Percentiles rank a stretch among this genome's conserved stretches.
These are phyloP conservation scores for Pleuronectes platessa DNA, from an alignment of 2,113 vertebrate species.

Conservation along the genomic window DNA sequence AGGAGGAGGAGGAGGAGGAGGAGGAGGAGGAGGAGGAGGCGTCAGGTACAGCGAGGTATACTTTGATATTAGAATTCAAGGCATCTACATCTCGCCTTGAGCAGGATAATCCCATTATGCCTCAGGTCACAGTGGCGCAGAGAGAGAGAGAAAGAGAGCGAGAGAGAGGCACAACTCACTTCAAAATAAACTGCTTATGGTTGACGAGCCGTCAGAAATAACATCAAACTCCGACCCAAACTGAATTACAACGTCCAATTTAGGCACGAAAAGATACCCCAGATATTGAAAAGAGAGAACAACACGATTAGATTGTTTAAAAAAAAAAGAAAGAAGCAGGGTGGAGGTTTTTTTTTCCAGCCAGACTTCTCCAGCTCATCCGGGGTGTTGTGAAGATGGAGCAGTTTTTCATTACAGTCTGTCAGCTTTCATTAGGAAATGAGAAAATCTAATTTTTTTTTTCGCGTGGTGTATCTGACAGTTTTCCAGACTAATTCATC, in stretches of 20 bases:
- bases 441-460: conserved; percentile 79
- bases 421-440: conserved; percentile 80
- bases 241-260: conserved; percentile 67
- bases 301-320: conserved; percentile 56
- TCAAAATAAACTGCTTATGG: conserved; percentile 74
- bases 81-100: conserved; percentile 64
- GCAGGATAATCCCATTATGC: conserved; percentile 77
- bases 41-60: conserved; percentile 67
- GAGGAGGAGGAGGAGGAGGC: conserved; percentile 16
- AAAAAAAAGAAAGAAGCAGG: conserved; percentile 7
- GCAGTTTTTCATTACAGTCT: conserved; percentile 78
- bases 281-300: conserved; percentile 62
- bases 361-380: conserved; percentile 67
- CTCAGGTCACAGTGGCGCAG: conserved; percentile 64
- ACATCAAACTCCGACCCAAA: conserved; percentile 66
- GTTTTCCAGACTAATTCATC: conserved; percentile 79
- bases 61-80: conserved; percentile 76
- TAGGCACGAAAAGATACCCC: conserved; percentile 43
- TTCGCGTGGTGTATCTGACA: conserved; percentile 73
- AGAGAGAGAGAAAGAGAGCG: conserved; percentile 45
- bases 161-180: conserved; percentile 60
- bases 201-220: conserved; percentile 66
- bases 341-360: not conserved
- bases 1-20: conserved; percentile 21
- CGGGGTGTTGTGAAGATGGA: conserved; percentile 70